Conservation (phyloP, 2,888 invertebrate species). For the Nemurella pictetii region DNA sequence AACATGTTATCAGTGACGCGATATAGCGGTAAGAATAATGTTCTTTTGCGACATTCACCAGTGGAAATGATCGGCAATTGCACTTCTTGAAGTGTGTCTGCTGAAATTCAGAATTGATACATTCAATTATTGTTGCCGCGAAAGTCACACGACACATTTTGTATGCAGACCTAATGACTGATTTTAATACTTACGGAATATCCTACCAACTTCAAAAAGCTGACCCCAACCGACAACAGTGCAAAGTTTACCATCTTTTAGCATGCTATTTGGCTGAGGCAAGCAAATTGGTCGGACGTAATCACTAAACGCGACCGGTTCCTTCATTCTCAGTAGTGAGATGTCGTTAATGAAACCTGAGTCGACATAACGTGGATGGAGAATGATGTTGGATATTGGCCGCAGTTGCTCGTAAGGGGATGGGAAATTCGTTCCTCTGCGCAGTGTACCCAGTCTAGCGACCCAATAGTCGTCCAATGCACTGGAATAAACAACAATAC, state of each 20-base stretch:
- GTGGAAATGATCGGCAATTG: slow-evolving; percentile 79
- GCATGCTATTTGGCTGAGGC: slow-evolving; percentile 62
- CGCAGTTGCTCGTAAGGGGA: slow-evolving; percentile 76
- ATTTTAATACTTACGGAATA: slow-evolving; percentile 68
- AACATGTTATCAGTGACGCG: slow-evolving; percentile 80
- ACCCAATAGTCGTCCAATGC: slow-evolving; percentile 78
- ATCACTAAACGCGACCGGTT: slow-evolving; percentile 63
- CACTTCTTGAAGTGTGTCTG: slow-evolving; percentile 81
- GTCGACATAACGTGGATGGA: slow-evolving; percentile 76
- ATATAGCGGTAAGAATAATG: slow-evolving; percentile 73
- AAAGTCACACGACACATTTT: not conserved
- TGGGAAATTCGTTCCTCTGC: slow-evolving; percentile 71
- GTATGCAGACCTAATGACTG: not conserved
- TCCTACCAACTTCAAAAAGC: slow-evolving; percentile 74
- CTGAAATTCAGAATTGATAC: slow-evolving; percentile 52
- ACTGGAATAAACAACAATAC: slow-evolving; percentile 54
- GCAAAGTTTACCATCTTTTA: slow-evolving; percentile 68
- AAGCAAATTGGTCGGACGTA: slow-evolving; percentile 67
- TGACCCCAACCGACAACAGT: slow-evolving; percentile 84
- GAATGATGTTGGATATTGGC: slow-evolving; percentile 64
- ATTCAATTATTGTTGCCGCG: not conserved
- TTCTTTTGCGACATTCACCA: slow-evolving; percentile 72
- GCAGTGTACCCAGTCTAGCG: slow-evolving; percentile 73
- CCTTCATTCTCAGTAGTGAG: slow-evolving; percentile 66
- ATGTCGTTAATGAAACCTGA: slow-evolving; percentile 79